A percentile compares a stretch with the other conserved stretches of the same genome.
Conservation (phyloP, 2,797 vertebrate genomes). For the Psittacula echo region DNA sequence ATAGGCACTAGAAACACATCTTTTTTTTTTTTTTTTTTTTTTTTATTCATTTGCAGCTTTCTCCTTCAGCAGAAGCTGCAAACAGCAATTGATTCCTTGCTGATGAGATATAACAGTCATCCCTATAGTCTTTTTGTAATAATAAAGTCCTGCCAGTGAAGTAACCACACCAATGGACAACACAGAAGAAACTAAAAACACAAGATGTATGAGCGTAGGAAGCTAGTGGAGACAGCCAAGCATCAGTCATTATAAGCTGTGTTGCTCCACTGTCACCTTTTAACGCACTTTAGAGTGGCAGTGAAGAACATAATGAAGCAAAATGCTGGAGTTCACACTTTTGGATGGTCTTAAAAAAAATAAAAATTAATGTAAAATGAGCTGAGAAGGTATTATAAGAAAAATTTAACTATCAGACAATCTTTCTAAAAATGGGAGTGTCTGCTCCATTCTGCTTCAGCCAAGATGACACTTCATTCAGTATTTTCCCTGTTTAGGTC, state of each 20-base stretch:
- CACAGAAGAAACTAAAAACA: neutral
- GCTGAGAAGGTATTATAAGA: neutral
- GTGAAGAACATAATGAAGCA: neutral
- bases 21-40: neutral
- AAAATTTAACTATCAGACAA: neutral
- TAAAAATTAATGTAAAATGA: neutral
- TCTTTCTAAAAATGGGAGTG: neutral
- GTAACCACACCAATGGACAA: neutral
- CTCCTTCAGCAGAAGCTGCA: neutral
- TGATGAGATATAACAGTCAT: neutral
- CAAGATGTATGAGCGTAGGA: neutral
- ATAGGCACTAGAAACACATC: neutral
- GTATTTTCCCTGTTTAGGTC: slow-evolving; percentile 1
- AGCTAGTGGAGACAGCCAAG: neutral
- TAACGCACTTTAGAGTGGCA: neutral
- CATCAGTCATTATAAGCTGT: neutral
- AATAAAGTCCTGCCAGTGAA: neutral
- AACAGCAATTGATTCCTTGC: neutral
- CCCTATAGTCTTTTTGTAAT: neutral
- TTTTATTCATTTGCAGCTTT: neutral
- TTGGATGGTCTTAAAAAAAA: neutral
- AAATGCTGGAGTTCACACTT: neutral
- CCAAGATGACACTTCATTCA: slow-evolving; percentile 29
- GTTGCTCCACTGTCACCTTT: neutral
- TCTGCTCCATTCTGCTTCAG: neutral